phyloP scores from a whole-genome alignment of 2,797 vertebrate species.

The Scleropages formosus region DNA sequence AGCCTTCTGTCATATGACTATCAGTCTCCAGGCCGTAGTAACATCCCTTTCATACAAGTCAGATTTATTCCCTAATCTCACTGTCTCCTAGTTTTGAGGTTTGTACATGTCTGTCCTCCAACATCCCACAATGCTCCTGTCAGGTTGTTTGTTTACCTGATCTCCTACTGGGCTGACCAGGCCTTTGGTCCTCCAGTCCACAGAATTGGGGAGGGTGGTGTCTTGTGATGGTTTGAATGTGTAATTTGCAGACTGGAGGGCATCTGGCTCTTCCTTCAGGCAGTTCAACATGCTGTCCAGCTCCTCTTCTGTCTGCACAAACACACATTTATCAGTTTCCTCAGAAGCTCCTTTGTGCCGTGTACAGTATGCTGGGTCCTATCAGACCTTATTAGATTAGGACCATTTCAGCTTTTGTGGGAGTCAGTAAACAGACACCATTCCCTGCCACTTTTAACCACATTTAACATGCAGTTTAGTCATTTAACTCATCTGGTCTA shows the following conservation, averaged over 20 bases:
- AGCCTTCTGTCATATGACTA: no score
- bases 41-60: no score
- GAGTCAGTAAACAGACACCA: not conserved
- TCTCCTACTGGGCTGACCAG: constrained; percentile 75
- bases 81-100: not conserved
- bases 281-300: constrained; percentile 60
- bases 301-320: constrained; percentile 70
- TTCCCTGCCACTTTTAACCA: not conserved
- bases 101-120: not conserved
- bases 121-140: constrained; percentile 55
- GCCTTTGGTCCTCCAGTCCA: constrained; percentile 78
- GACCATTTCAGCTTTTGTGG: not conserved
- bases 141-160: constrained; percentile 65
- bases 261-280: constrained; percentile 54
- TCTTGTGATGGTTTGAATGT: not conserved
- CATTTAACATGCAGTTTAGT: not conserved
- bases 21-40: no score
- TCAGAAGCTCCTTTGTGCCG: no score
- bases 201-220: constrained; percentile 41
- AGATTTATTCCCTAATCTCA: no score
- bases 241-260: constrained; percentile 31
- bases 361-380: not conserved
- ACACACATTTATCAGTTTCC: constrained; percentile 24
- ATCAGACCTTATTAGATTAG: not conserved
- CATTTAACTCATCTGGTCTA: not conserved